Conservation (phyloP, 2,797 vertebrate genomes). For the Loriculus beryllinus region DNA sequence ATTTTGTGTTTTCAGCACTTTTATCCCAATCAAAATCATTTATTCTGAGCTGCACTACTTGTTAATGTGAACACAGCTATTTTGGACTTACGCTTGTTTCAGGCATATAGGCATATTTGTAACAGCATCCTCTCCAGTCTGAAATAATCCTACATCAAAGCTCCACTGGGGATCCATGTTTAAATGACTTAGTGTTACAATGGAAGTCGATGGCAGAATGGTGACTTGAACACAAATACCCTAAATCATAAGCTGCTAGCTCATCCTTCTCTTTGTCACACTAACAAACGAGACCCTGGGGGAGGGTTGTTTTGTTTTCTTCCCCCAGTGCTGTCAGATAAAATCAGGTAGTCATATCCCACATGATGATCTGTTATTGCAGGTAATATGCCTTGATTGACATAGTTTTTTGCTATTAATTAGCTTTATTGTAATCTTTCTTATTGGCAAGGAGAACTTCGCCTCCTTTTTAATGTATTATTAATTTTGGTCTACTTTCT, state of each 20-base stretch:
- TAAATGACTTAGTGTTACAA: not conserved
- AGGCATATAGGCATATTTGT: not conserved
- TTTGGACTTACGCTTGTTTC: not conserved
- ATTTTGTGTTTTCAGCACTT: rapidly evolving
- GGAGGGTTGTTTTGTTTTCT: not conserved
- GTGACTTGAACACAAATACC: not conserved
- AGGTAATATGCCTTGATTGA: rapidly evolving
- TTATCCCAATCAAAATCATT: not conserved
- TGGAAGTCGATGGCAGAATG: not conserved
- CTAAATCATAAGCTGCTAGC: not conserved
- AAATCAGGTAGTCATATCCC: not conserved
- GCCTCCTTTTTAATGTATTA: not conserved
- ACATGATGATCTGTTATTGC: not conserved
- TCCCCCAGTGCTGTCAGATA: not conserved
- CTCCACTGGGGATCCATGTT: not conserved
- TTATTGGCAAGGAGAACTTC: rapidly evolving
- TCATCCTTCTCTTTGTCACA: not conserved
- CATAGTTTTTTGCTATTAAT: not conserved
- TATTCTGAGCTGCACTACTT: not conserved
- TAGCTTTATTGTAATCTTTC: not conserved
- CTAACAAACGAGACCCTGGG: not conserved
- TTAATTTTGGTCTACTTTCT: not conserved
- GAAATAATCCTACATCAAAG: not conserved
- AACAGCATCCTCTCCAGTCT: not conserved
- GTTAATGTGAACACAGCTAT: not conserved